These are phyloP conservation scores for Bradypodion pumilum DNA, from an alignment of 2,797 vertebrate genomes.

Conservation along the genomic window DNA sequence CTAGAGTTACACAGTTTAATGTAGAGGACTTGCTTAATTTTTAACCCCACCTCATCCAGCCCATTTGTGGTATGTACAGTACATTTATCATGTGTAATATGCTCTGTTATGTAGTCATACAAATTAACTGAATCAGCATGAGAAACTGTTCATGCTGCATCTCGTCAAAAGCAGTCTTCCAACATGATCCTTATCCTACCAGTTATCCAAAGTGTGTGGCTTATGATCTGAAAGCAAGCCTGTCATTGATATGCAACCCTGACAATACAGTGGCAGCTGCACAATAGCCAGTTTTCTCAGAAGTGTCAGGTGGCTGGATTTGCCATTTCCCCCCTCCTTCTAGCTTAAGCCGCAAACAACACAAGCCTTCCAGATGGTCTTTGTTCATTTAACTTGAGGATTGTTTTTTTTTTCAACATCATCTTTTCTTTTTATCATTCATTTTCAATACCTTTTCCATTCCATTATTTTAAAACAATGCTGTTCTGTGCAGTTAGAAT, in stretches of 20 bases:
- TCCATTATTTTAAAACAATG: conserved; percentile 17
- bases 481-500: background rate
- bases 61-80: background rate
- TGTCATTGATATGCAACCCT: background rate
- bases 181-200: background rate
- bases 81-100: background rate
- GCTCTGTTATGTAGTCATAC: background rate
- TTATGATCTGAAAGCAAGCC: background rate
- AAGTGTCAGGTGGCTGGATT: conserved; percentile 4
- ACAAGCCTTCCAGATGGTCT: background rate
- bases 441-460: background rate
- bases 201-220: background rate
- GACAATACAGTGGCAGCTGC: background rate
- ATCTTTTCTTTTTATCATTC: background rate
- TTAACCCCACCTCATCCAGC: background rate
- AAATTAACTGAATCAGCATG: background rate
- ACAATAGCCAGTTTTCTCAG: conserved; percentile 6
- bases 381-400: conserved; percentile 15
- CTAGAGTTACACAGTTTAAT: background rate
- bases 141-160: background rate
- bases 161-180: background rate
- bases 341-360: conserved; percentile 3
- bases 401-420: conserved; percentile 3
- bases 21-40: background rate
- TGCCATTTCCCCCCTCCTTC: background rate